These are phyloP conservation scores for Aricia agestis DNA, from an alignment of 1,140 invertebrate species.

Conservation along the genomic window DNA sequence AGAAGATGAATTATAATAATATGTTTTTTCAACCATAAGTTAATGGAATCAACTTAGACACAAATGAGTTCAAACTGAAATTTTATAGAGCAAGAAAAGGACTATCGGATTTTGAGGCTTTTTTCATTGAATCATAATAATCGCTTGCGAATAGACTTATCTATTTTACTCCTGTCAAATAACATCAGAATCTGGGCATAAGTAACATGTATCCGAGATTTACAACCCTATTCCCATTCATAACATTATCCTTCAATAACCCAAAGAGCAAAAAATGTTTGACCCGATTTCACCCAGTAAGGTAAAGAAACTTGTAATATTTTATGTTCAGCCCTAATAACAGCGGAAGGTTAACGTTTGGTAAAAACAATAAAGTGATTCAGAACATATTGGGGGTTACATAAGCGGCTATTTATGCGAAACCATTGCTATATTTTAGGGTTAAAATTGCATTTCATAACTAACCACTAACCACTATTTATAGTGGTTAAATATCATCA, in stretches of 20 bases:
- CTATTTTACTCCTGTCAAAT: no score
- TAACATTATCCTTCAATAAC: neutral
- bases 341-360: slow-evolving; percentile 23
- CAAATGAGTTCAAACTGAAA: no score
- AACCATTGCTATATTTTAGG: slow-evolving; percentile 29
- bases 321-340: slow-evolving; percentile 20
- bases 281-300: slow-evolving; percentile 7
- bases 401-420: slow-evolving; percentile 38
- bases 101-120: no score
- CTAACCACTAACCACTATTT: neutral
- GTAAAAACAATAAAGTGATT: slow-evolving; percentile 40
- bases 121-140: no score
- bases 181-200: neutral
- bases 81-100: no score
- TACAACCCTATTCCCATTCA: neutral
- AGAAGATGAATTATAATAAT: no score
- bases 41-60: no score
- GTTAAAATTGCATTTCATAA: slow-evolving; percentile 14
- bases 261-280: slow-evolving; percentile 7
- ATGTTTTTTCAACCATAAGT: no score
- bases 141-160: no score
- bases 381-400: slow-evolving; percentile 38
- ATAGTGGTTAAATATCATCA: no score
- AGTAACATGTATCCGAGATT: neutral
- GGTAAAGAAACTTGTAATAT: slow-evolving; percentile 21